These are phyloP conservation scores for Trachythela sp. DNA, from an alignment of 64 coral and sea anemone species.

Conservation along the genomic window DNA sequence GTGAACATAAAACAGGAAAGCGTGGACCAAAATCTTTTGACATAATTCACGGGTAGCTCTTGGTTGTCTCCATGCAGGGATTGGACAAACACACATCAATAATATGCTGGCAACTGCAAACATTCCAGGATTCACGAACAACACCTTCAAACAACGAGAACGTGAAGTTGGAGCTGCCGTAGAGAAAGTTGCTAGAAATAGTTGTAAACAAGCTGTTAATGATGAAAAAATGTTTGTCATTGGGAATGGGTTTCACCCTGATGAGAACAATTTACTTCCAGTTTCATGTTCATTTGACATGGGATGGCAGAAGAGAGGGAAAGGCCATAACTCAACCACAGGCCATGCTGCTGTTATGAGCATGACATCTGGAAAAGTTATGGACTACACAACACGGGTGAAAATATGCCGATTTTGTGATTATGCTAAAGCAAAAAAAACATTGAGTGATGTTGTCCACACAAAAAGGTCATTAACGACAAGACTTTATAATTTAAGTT, in stretches of 20 bases:
- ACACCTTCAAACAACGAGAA: conserved; percentile 53
- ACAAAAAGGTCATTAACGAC: conserved; percentile 40
- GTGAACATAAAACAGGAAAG: conserved; percentile 49
- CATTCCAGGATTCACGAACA: conserved; percentile 36
- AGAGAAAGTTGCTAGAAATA: conserved; percentile 43
- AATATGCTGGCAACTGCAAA: conserved; percentile 55
- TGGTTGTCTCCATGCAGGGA: conserved; percentile 52
- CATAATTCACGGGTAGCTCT: conserved; percentile 55
- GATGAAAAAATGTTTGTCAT: not conserved
- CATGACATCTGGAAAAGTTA: conserved; percentile 44
- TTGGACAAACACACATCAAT: conserved; percentile 52
- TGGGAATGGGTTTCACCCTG: not conserved
- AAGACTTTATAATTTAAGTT: conserved; percentile 33
- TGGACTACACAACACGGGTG: conserved; percentile 49
- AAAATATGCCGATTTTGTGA: conserved; percentile 50
- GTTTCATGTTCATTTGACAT: conserved; percentile 48
- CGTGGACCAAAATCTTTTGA: conserved; percentile 46
- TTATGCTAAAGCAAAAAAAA: conserved; percentile 37
- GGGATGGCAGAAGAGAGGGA: conserved; percentile 60
- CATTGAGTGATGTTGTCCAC: conserved; percentile 39
- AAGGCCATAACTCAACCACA: conserved; percentile 45
- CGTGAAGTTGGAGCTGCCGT: conserved; percentile 50
- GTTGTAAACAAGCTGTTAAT: not conserved
- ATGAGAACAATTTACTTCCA: not conserved
- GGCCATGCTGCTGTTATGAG: conserved; percentile 64